Conservation (phyloP, 2,888 invertebrate genomes). For the Drosophila hamatofila region DNA sequence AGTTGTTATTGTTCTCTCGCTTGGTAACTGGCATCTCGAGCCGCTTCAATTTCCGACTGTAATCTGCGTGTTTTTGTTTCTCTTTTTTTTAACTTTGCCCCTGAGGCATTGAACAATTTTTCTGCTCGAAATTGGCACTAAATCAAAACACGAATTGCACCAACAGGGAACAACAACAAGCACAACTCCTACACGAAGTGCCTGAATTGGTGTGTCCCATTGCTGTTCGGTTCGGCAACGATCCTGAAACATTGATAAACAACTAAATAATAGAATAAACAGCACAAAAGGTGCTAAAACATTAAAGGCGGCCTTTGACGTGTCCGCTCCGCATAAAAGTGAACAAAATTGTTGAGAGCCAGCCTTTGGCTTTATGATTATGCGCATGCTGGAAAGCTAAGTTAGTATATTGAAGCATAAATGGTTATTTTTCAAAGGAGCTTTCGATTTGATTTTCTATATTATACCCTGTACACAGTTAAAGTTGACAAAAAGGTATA, state of each 20-base stretch:
- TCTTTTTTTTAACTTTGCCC: constrained; percentile 48
- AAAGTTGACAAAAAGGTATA: not conserved
- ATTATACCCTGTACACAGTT: not conserved
- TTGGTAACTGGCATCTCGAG: constrained; percentile 55
- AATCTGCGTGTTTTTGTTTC: constrained; percentile 55
- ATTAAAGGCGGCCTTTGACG: constrained; percentile 53
- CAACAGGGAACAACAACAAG: constrained; percentile 14
- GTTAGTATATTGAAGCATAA: constrained; percentile 42
- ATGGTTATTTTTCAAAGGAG: constrained; percentile 45
- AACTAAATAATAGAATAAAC: constrained; percentile 78
- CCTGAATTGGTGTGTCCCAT: constrained; percentile 32
- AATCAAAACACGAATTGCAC: constrained; percentile 64
- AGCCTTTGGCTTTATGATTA: constrained; percentile 16
- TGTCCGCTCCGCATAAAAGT: constrained; percentile 28
- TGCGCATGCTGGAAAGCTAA: constrained; percentile 45
- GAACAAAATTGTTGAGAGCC: constrained; percentile 4
- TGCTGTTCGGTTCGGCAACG: constrained; percentile 29
- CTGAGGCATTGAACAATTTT: constrained; percentile 66
- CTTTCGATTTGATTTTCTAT: constrained; percentile 14
- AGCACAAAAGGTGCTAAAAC: constrained; percentile 66
- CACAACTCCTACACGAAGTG: constrained; percentile 63
- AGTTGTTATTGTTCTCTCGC: constrained; percentile 47
- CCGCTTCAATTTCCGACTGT: constrained; percentile 67
- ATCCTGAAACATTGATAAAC: constrained; percentile 65
- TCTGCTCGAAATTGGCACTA: constrained; percentile 74